Conservation (phyloP, 2,113 vertebrate species). For the Nothobranchius furzeri region DNA sequence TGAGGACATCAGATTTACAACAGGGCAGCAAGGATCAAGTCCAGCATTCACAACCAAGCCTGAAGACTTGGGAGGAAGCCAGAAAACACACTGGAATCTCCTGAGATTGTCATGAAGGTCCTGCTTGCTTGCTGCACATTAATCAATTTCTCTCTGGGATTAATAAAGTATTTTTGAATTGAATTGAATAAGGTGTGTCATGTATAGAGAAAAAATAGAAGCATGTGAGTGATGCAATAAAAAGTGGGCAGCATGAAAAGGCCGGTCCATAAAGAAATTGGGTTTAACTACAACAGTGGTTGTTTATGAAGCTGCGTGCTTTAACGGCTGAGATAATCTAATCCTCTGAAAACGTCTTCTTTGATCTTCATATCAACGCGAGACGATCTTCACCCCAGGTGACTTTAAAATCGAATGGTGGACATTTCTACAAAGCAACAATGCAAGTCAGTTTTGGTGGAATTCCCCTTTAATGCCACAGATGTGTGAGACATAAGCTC, state of each 20-base stretch:
- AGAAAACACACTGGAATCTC: constrained; percentile 34
- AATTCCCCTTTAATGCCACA: constrained; percentile 69
- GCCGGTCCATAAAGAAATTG: constrained; percentile 41
- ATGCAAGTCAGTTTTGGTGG: constrained; percentile 54
- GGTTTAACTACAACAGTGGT: background rate
- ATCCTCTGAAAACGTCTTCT: background rate
- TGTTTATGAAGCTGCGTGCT: constrained; percentile 6
- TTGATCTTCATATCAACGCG: no score
- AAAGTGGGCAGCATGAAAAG: constrained; percentile 33
- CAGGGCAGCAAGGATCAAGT: constrained; percentile 56
- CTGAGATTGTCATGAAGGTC: constrained; percentile 42
- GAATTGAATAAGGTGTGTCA: constrained; percentile 51
- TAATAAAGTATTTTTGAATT: no score
- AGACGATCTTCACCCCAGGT: background rate
- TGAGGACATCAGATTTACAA: constrained; percentile 60
- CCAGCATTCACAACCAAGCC: constrained; percentile 64
- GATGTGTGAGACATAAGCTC: constrained; percentile 55
- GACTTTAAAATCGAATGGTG: background rate
- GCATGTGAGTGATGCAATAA: constrained; percentile 1
- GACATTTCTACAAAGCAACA: constrained; percentile 34
- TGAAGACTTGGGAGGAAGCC: constrained; percentile 29
- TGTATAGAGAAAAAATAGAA: constrained; percentile 34
- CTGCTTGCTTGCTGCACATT: constrained; percentile 45
- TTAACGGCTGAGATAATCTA: background rate
- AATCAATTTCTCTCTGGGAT: no score